Base-by-base conservation (phyloP, 2,888 invertebrate species). In the Galerucella pusilla region DNA sequence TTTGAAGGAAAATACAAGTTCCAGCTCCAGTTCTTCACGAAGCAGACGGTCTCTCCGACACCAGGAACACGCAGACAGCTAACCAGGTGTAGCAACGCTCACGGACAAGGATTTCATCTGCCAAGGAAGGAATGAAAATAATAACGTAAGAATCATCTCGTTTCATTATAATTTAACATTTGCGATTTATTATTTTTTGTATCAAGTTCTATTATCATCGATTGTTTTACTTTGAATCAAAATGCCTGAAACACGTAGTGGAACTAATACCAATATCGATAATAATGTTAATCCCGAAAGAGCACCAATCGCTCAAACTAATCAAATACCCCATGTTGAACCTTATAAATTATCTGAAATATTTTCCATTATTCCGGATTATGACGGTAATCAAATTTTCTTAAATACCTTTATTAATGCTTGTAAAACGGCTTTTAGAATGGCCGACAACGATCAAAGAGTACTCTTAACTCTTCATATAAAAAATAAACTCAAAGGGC, bases 121-220 rank as follows among this genome's bases (percentile, higher is more conserved):
- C 54, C 10, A 7, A 57, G 16, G n/a, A 52, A 52, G 5, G 52
- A 52, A 52, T 52, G 52, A n/a, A 52, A 52, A 52, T 59, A 73
- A 12, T 45, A 49, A 4, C 7, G 52, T 52, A 52, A 52, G 52
- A 52, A 52, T 52, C 52, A 52, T 52, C 52, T 52, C 52, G 52
- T 52, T 52, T 35, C 2, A 35, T 35, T 35, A 35, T 35, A 35
- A 35, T 35, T 35, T 35, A 2, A 4, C 35, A 35, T 35, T 35
- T 35, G 35, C 35, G 5, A 35, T 35, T 35, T 35, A 35, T 35
- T 35, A n/a, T n/a, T n/a, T 35, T 5, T 35, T 35, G 2, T 35
- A 35, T 5, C 2, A 35, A 35, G 35, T 35, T 35, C 5, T 5
- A 35, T 2, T 5, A 28, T 28, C 28, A 28, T 28, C 3, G 1